Conservation (phyloP, 2,113 vertebrate species). For the Rhabdornis inornatus region DNA sequence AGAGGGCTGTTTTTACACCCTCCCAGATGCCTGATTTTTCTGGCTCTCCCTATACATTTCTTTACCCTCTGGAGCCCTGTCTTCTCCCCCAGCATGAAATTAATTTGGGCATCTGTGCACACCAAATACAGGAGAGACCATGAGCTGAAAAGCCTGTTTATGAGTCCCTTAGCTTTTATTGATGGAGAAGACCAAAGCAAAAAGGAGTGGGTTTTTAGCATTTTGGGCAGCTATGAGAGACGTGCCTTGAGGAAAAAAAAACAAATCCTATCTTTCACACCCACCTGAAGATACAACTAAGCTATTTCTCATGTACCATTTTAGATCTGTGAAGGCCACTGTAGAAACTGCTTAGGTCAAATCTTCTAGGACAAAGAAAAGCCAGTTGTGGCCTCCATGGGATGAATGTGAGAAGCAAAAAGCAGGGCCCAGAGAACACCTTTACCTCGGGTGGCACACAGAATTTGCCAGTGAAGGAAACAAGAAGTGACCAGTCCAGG, state of each 20-base stretch:
- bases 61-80: neutral
- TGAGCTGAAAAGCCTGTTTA: neutral
- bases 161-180: neutral
- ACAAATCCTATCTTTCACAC: neutral
- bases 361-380: neutral
- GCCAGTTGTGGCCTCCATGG: neutral
- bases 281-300: neutral
- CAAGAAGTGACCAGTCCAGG: neutral
- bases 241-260: rapidly evolving
- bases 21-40: neutral
- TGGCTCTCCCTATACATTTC: neutral
- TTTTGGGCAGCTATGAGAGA: neutral
- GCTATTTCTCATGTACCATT: neutral
- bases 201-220: neutral
- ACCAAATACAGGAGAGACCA: neutral
- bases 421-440: neutral
- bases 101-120: rapidly evolving
- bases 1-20: neutral
- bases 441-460: neutral
- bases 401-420: neutral
- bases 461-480: neutral
- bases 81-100: neutral
- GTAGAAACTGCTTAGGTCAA: neutral
- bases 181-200: neutral
- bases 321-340: neutral